phyloP scores from a whole-genome alignment of 92 coral and sea anemone species.

The Epizoanthus ramosus region DNA sequence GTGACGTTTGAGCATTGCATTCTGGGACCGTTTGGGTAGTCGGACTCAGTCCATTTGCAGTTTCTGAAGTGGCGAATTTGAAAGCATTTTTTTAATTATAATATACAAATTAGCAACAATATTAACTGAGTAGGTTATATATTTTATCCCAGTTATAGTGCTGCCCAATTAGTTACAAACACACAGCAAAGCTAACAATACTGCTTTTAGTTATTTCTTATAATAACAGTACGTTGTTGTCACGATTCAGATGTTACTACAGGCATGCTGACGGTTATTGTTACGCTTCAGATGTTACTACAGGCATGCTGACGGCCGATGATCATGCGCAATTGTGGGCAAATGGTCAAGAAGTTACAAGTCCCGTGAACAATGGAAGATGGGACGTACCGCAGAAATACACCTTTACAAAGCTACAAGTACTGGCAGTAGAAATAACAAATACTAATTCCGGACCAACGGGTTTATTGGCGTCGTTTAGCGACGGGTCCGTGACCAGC shows the following conservation, averaged over 20 bases:
- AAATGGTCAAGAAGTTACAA: neutral
- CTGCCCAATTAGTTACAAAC: too few relatives aligned
- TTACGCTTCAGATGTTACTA: neutral
- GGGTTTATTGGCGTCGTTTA: constrained; percentile 21
- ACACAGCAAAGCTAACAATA: too few relatives aligned
- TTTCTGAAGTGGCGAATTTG: too few relatives aligned
- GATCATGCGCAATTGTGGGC: constrained; percentile 10
- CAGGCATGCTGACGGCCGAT: constrained; percentile 10
- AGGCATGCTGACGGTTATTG: neutral
- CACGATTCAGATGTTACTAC: neutral
- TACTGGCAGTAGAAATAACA: constrained; percentile 17
- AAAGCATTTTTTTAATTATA: too few relatives aligned
- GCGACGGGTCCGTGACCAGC: neutral
- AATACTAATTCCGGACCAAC: neutral
- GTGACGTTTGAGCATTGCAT: too few relatives aligned
- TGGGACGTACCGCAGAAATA: neutral
- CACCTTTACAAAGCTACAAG: neutral
- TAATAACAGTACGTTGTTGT: too few relatives aligned
- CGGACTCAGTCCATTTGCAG: too few relatives aligned
- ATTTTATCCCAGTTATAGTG: too few relatives aligned
- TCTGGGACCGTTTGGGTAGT: too few relatives aligned
- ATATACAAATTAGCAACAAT: too few relatives aligned
- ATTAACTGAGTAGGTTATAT: too few relatives aligned
- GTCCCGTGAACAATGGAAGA: constrained; percentile 10
- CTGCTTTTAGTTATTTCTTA: too few relatives aligned